Conservation (phyloP, 2,113 vertebrate species). For the Hepsetus odoe region DNA sequence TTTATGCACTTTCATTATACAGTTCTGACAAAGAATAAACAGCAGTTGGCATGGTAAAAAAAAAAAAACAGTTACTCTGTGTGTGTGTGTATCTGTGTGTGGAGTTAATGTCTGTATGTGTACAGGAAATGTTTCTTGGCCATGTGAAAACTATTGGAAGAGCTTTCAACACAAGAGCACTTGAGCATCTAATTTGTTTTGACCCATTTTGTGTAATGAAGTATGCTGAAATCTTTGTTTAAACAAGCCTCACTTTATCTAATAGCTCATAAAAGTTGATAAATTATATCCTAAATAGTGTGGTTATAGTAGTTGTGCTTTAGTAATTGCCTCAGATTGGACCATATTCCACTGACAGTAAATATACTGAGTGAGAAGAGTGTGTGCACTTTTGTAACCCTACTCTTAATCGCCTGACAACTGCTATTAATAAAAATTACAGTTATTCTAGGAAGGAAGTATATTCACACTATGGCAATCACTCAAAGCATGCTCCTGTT, state of each 20-base stretch:
- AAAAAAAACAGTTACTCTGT: no score
- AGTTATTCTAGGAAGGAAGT: not conserved
- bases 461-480: not conserved
- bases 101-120: not conserved
- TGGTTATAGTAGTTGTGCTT: not conserved
- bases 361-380: not conserved
- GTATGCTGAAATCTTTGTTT: slow-evolving; percentile 20
- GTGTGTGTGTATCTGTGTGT: not conserved
- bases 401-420: not conserved
- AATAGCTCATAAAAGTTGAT: slow-evolving; percentile 25
- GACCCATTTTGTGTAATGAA: slow-evolving; percentile 15
- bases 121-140: not conserved
- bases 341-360: not conserved
- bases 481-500: not conserved
- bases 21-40: no score
- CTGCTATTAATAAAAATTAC: not conserved
- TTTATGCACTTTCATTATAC: no score
- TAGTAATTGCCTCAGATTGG: not conserved
- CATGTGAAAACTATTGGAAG: slow-evolving; percentile 1
- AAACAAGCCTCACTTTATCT: slow-evolving; percentile 36
- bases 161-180: slow-evolving; percentile 1
- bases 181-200: not conserved
- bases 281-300: slow-evolving; percentile 4
- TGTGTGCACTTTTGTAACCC: not conserved
- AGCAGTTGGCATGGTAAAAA: no score